Evolutionary conservation across 2,888 invertebrate species (phyloP), one percentile per base, ranked within the genome.

Genomic region (Leptinotarsa haldemani): DNA sequence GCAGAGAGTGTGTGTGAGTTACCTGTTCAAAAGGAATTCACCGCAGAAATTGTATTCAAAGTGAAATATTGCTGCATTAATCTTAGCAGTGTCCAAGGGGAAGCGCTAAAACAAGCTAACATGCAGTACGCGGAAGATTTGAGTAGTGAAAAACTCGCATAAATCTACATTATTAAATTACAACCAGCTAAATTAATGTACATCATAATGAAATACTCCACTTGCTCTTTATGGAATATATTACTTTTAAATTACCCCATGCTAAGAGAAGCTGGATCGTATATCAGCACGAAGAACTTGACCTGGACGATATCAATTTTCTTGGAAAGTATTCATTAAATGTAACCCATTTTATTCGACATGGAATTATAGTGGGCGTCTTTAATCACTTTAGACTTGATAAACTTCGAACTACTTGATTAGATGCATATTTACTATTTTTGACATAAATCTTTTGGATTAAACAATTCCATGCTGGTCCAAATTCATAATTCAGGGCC

Each of bases 31-130:
- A 77, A 79, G 78, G 79, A 79, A 80, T 79, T 79, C 76, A 75
- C 80, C 79, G 78, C 78, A 79, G 78, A 77, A 77, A 79, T 77
- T 79, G 76, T 77, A 78, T 79, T 75, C 80, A 71, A 75, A 74
- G 79, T 79, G 80, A 80, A 78, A 78, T 79, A 80, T 79, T 65
- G 78, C 74, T 72, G 71, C 79, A 80, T 80, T 80, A 80, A 80
- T 80, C 80, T 80, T 78, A 70, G 64, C 73, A 70, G 69, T 80
- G 80, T 79, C 80, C 80, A 73, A 79, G 71, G 78, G 80, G 78
- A 74, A 75, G 77, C 65, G 75, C 79, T 74, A 71, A 76, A 76
- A 78, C 77, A 77, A 77, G 73, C 75, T 63, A 40, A 68, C 69
- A 72, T 66, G 64, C 68, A 70, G 56, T 69, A 65, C 68, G 63